Percentiles rank a stretch among this genome's conserved stretches.
These are phyloP conservation scores for Ivindomyrus marchei DNA, from an alignment of 2,113 vertebrate species.

Conservation along the genomic window DNA sequence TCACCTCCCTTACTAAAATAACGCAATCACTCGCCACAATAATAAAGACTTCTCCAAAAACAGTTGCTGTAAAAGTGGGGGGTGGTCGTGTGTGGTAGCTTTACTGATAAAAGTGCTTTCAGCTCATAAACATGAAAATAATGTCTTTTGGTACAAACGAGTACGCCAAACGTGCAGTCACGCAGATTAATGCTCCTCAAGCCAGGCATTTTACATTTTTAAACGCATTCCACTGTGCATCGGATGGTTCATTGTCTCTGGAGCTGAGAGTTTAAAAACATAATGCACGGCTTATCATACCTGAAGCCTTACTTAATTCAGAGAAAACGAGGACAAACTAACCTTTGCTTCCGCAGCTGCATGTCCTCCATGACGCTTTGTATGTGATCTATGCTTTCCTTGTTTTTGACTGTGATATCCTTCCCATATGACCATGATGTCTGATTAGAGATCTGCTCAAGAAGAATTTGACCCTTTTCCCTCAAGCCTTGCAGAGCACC, in stretches of 20 bases:
- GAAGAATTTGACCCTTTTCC: slow-evolving; percentile 84
- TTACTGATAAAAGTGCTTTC: background rate
- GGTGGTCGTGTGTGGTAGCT: background rate
- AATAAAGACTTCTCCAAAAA: background rate
- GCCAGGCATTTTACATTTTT: background rate
- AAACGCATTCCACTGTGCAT: background rate
- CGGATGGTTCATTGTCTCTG: background rate
- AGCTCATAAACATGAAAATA: background rate
- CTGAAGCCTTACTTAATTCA: background rate
- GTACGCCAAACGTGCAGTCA: background rate
- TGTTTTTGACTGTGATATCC: slow-evolving; percentile 80
- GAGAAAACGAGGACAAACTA: slow-evolving; percentile 8
- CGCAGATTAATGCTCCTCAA: background rate
- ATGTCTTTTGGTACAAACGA: background rate
- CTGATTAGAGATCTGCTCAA: slow-evolving; percentile 90
- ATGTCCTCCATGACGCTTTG: slow-evolving; percentile 97
- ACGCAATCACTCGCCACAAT: background rate
- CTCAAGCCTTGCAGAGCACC: slow-evolving; percentile 71
- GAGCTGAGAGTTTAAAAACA: background rate
- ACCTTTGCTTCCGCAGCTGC: slow-evolving; percentile 97
- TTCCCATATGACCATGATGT: slow-evolving; percentile 80
- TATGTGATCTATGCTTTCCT: slow-evolving; percentile 88
- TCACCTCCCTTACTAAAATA: background rate
- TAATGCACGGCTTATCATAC: background rate
- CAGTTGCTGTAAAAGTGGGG: background rate